These are phyloP conservation scores for Invenusta paracnida DNA, from an alignment of 2,888 invertebrate species.

Conservation along the genomic window DNA sequence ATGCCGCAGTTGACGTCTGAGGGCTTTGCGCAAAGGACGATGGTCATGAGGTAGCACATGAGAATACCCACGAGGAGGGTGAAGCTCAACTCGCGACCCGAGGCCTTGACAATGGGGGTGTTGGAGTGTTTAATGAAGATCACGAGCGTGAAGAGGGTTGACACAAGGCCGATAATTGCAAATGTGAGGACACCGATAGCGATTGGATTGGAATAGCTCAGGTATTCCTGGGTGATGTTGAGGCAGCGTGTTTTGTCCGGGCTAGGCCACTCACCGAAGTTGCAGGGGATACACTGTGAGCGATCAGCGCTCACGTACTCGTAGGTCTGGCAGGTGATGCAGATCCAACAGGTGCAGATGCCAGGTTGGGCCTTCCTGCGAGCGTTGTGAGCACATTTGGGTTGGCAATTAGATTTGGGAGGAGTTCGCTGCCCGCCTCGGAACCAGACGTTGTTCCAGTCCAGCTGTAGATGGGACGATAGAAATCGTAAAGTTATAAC, in stretches of 20 bases:
- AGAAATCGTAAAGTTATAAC: no score
- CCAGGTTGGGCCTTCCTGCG: slow-evolving; percentile 31
- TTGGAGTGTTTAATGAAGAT: slow-evolving; percentile 58
- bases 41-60: slow-evolving; percentile 59
- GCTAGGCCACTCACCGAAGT: slow-evolving; percentile 75
- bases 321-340: slow-evolving; percentile 74
- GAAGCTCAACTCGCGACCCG: slow-evolving; percentile 61
- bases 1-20: slow-evolving; percentile 57
- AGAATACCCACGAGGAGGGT: slow-evolving; percentile 59
- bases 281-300: slow-evolving; percentile 81
- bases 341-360: slow-evolving; percentile 53
- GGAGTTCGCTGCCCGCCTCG: not conserved
- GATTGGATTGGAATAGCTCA: slow-evolving; percentile 71
- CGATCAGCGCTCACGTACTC: slow-evolving; percentile 63
- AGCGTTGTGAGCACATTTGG: not conserved
- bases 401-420: slow-evolving; percentile 31
- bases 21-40: slow-evolving; percentile 59
- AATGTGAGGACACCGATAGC: slow-evolving; percentile 83
- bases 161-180: slow-evolving; percentile 58
- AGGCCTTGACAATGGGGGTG: slow-evolving; percentile 62
- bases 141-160: slow-evolving; percentile 55
- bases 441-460: slow-evolving; percentile 28
- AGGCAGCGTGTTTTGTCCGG: slow-evolving; percentile 66
- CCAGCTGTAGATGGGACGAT: slow-evolving; percentile 14
- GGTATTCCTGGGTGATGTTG: slow-evolving; percentile 63